Percentiles rank a stretch among this genome's conserved stretches.
These are phyloP conservation scores for Petrocephalus microphthalmus DNA, from an alignment of 2,113 vertebrate genomes.

Conservation along the genomic window DNA sequence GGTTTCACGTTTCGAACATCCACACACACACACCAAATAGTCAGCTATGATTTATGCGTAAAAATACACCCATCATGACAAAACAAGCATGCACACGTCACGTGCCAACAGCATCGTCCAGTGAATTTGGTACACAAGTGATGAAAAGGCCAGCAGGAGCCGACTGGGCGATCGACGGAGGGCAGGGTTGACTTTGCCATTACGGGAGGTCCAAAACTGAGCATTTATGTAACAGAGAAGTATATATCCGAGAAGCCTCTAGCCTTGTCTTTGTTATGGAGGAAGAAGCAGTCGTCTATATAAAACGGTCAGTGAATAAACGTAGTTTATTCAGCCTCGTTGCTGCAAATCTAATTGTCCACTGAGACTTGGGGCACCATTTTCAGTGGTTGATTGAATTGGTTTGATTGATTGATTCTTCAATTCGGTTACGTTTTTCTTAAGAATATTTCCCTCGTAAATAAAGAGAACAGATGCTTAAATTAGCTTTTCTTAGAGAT, in stretches of 20 bases:
- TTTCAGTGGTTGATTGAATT: slow-evolving; percentile 2
- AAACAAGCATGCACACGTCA: slow-evolving; percentile 33
- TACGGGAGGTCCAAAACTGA: neutral
- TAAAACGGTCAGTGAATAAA: neutral
- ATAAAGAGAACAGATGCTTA: neutral
- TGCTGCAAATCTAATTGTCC: neutral
- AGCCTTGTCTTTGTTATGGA: neutral
- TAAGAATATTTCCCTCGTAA: neutral
- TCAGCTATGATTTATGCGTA: slow-evolving; percentile 32
- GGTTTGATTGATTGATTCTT: slow-evolving; percentile 13
- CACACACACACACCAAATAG: neutral
- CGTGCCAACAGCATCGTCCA: slow-evolving; percentile 36
- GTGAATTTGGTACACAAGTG: slow-evolving; percentile 29
- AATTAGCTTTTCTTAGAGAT: neutral
- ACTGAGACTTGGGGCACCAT: neutral
- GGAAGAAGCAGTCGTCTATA: neutral
- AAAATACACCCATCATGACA: slow-evolving; percentile 22
- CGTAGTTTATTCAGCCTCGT: neutral
- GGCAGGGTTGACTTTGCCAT: slow-evolving; percentile 28
- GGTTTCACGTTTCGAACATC: slow-evolving; percentile 3
- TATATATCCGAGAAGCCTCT: neutral
- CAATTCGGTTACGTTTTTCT: neutral
- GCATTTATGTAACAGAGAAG: neutral
- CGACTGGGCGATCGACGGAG: neutral
- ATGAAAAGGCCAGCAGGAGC: slow-evolving; percentile 19